These are phyloP conservation scores for Metallyticus violacea DNA, from an alignment of 2,888 invertebrate species.

Conservation along the genomic window DNA sequence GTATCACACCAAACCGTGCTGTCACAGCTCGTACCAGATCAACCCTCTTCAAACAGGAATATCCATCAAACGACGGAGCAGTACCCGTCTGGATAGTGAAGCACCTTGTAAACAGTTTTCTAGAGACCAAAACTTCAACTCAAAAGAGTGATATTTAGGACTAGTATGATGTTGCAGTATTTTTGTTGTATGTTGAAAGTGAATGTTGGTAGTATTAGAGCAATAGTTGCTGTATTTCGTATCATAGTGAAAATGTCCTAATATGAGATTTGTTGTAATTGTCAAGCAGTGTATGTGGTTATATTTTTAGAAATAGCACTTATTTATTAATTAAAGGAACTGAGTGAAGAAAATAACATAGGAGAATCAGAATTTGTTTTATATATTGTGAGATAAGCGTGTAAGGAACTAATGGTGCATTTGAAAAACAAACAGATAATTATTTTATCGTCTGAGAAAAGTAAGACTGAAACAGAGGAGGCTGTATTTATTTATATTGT, in stretches of 20 bases:
- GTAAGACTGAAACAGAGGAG: not conserved
- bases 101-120: not conserved
- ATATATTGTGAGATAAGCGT: not conserved
- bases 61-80: not conserved
- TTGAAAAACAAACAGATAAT: not conserved
- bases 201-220: not conserved
- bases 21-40: not conserved
- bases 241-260: not conserved
- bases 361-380: not conserved
- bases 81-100: not conserved
- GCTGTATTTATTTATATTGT: not conserved
- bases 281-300: not conserved
- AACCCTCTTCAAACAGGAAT: not conserved
- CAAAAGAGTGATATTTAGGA: not conserved
- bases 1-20: slow-evolving; percentile 36
- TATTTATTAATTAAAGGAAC: not conserved
- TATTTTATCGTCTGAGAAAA: not conserved
- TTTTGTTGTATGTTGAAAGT: not conserved
- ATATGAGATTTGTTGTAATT: not conserved
- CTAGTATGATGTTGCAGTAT: not conserved
- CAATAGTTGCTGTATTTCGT: not conserved
- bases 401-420: not conserved
- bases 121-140: not conserved
- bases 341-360: not conserved
- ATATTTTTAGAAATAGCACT: not conserved